Evolutionary conservation across 1,140 invertebrate genomes (phyloP), one percentile per base, ranked within the genome.

Genomic region (Habropoda laboriosa): DNA sequence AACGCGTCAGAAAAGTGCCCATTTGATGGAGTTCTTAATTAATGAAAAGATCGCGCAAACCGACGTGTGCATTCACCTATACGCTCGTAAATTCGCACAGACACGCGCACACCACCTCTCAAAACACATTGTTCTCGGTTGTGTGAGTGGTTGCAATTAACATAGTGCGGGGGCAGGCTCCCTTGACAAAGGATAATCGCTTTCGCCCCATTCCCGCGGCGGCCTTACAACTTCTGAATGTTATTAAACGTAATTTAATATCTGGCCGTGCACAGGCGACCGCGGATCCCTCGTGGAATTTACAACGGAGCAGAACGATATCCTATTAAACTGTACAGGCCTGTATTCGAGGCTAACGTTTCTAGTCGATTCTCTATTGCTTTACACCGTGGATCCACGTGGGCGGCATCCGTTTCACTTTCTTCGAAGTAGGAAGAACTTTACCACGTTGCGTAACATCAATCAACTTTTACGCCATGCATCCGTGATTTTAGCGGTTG

Each of bases 161-260:
- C 76, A 73, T 74, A 75, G 42, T 16, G 72, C 80, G 79, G 66
- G 75, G 84, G 79, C 53, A 81, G 79, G 51, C 66, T 70, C 68
- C 74, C 71, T 61, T 75, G 71, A 79, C 70, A 85, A 82, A 86
- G 82, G 79, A 57, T 51, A 70, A 51, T 82, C 63, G 68, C 74
- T 68, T 74, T 66, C 57, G 30, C 70, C 70, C 30, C 42, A 27
- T 71, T 70, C 63, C 38, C 42, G 49, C 57, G 38, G 60, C 81
- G 79, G 66, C 53, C 77, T 85, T 57, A 79, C 53, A 75, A 76
- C 67, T 87, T 84, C 71, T 82, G 78, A 81, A 84, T 82, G 81
- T 86, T 87, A 88, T 87, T 88, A 87, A 87, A 88, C 79, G 80
- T 87, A 88, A 87, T 88, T 87, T 88, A 88, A 88, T 88, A 88